A percentile compares a stretch with the other conserved stretches of the same genome.
These are phyloP conservation scores for Amphiprion clarkii DNA, from an alignment of 2,797 vertebrate genomes.

Conservation along the genomic window DNA sequence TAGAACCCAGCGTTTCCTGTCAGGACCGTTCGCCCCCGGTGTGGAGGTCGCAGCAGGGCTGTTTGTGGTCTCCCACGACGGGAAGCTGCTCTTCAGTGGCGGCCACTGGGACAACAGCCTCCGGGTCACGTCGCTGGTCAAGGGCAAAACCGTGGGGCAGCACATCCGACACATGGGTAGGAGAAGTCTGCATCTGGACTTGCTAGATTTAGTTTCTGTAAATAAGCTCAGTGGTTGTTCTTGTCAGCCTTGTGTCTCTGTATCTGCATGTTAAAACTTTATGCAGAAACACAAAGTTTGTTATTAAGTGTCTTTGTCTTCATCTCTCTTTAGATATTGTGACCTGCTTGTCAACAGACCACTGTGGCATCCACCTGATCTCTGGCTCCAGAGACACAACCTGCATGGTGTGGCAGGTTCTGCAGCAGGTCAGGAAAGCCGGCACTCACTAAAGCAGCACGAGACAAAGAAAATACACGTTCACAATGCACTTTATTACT, in stretches of 20 bases:
- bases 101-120: conserved; percentile 99
- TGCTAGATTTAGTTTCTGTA: too few relatives aligned
- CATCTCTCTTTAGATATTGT: conserved; percentile 87
- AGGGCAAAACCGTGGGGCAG: conserved; percentile 92
- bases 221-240: too few relatives aligned
- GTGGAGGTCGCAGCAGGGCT: conserved; percentile 89
- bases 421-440: conserved; percentile 88
- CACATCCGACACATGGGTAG: conserved; percentile 96
- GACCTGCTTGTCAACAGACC: conserved; percentile 94
- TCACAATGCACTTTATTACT: neutral
- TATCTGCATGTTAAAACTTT: too few relatives aligned
- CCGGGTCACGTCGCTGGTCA: conserved; percentile 93
- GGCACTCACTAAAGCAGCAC: neutral
- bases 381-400: conserved; percentile 96
- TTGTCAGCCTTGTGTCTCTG: too few relatives aligned
- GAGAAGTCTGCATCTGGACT: neutral
- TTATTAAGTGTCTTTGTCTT: neutral
- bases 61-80: conserved; percentile 95
- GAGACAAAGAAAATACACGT: neutral
- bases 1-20: conserved; percentile 92
- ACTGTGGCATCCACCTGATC: conserved; percentile 95
- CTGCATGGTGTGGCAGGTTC: conserved; percentile 97
- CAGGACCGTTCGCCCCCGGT: conserved; percentile 92
- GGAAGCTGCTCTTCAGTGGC: conserved; percentile 95
- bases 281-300: neutral